Evolutionary conservation across 2,113 vertebrate species (phyloP).

Genomic region (Microtus richardsoni): DNA sequence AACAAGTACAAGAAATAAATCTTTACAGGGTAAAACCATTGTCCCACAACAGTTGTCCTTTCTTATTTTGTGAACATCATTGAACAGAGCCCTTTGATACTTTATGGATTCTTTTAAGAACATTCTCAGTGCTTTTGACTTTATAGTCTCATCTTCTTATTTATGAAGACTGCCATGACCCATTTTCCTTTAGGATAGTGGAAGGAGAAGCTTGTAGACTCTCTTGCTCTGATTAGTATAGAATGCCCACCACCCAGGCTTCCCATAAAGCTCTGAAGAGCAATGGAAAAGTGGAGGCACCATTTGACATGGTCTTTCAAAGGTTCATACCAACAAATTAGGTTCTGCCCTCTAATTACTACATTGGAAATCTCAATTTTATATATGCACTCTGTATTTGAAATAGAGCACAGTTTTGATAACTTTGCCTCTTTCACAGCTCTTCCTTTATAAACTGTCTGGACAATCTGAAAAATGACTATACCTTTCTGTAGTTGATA

Average conservation of each 20-base stretch:
- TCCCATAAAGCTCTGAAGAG: not conserved
- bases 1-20: no score
- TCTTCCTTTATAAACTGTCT: not conserved
- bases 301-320: not conserved
- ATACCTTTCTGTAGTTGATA: not conserved
- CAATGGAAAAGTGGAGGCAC: not conserved
- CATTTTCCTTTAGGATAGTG: not conserved
- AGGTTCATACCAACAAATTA: not conserved
- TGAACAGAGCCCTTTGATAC: not conserved
- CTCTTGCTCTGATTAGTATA: not conserved
- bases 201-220: not conserved
- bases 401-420: not conserved
- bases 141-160: not conserved
- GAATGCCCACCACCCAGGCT: not conserved
- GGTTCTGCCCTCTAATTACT: not conserved
- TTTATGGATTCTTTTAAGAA: not conserved
- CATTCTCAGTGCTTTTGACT: constrained; percentile 38
- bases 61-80: not conserved
- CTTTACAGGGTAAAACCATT: no score
- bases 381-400: not conserved
- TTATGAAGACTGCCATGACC: not conserved
- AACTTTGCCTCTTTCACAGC: not conserved
- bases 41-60: not conserved
- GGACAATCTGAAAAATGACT: not conserved
- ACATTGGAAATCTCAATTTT: not conserved